phyloP scores from a whole-genome alignment of 37 sponge, comb jelly and placozoan genomes.

The Chondrosia reniformis region DNA sequence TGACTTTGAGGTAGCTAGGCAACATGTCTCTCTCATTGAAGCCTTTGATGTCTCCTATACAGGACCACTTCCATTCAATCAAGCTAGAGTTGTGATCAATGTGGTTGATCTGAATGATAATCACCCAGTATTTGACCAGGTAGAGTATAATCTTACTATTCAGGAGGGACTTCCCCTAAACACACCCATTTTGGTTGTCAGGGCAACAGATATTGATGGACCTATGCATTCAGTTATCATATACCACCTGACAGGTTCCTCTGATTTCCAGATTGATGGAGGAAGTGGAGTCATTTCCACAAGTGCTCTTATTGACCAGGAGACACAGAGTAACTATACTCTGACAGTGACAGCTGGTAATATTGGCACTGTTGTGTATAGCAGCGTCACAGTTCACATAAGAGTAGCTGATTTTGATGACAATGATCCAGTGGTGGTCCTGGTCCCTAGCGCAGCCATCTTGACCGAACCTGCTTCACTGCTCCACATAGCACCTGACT shows the following conservation, averaged over 20 bases:
- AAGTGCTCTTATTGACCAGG: background rate
- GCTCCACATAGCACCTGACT: conserved; percentile 4
- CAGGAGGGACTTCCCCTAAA: conserved; percentile 20
- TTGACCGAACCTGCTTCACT: conserved; percentile 32
- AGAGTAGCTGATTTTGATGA: background rate
- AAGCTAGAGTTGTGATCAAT: background rate
- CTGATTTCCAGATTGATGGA: background rate
- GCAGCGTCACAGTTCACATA: background rate
- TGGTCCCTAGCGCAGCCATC: background rate
- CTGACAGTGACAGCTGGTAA: background rate
- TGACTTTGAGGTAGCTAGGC: conserved; percentile 7
- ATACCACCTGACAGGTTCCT: background rate
- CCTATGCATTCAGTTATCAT: background rate
- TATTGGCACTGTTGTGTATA: background rate
- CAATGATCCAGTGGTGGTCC: background rate
- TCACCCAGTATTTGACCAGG: conserved; percentile 36
- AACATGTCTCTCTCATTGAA: background rate
- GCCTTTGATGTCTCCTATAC: background rate
- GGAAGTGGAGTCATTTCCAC: background rate
- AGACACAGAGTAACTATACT: background rate
- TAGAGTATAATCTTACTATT: conserved; percentile 32
- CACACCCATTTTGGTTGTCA: conserved; percentile 19
- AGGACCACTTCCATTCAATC: conserved; percentile 1
- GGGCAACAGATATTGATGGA: conserved; percentile 9
- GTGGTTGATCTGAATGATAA: conserved; percentile 4